phyloP scores from a whole-genome alignment of 2,797 vertebrate species.

The Syncerus caffer region DNA sequence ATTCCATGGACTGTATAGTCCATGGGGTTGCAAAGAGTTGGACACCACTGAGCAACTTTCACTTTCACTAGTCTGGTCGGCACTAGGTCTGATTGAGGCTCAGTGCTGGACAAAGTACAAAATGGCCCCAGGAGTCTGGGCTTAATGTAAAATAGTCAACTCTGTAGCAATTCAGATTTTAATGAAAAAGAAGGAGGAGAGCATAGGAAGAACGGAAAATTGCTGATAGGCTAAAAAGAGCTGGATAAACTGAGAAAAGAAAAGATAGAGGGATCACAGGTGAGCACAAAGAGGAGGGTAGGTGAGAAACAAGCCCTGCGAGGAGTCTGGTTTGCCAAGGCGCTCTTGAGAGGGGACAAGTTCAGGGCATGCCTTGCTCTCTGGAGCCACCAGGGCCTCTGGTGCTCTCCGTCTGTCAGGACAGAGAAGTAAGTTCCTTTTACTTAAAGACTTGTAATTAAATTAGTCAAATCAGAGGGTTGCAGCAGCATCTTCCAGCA shows the following conservation, averaged over 20 bases:
- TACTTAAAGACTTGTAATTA: background rate
- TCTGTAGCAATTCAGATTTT: background rate
- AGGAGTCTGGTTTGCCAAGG: background rate
- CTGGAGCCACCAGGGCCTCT: background rate
- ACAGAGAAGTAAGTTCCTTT: background rate
- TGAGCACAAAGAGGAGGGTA: background rate
- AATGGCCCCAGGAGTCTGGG: background rate
- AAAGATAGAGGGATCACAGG: background rate
- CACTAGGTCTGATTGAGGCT: background rate
- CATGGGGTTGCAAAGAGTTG: background rate
- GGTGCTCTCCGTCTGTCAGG: background rate
- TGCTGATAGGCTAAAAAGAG: background rate
- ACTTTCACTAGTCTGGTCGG: background rate
- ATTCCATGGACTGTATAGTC: background rate
- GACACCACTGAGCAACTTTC: background rate
- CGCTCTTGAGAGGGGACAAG: background rate
- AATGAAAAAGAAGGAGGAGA: background rate
- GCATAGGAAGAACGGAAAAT: background rate
- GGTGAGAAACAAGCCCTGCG: background rate
- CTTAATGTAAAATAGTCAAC: background rate
- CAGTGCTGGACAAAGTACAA: background rate
- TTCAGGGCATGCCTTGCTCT: accelerated
- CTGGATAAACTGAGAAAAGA: background rate
- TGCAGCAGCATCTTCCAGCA: background rate
- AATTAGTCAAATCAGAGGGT: background rate